A percentile compares a stretch with the other conserved stretches of the same genome.
These are phyloP conservation scores for Notocelia uddmanniana DNA, from an alignment of 2,888 invertebrate species.

Conservation along the genomic window DNA sequence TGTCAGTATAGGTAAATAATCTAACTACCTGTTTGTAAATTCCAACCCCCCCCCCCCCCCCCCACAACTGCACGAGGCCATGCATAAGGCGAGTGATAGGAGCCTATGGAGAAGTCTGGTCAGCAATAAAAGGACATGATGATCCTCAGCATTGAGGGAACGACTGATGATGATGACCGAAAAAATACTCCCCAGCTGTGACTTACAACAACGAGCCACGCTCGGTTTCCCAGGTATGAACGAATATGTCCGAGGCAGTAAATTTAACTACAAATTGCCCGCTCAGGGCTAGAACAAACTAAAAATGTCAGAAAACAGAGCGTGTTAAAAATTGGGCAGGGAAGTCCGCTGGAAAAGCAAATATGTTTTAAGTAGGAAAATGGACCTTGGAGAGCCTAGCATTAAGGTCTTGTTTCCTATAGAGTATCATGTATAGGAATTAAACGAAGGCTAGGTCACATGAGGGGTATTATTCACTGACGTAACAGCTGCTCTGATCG, in stretches of 20 bases:
- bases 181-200: no score
- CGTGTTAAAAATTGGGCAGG: conserved; percentile 23
- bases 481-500: neutral
- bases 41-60: no score
- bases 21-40: no score
- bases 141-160: no score
- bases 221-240: no score
- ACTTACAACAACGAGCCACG: no score
- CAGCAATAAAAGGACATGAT: no score
- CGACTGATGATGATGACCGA: no score
- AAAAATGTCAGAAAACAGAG: conserved; percentile 17
- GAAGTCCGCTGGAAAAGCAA: neutral
- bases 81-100: no score
- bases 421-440: neutral
- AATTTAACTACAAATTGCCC: conserved; percentile 21
- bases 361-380: neutral
- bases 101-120: no score
- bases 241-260: neutral
- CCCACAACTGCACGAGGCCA: no score
- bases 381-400: neutral
- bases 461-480: conserved; percentile 1
- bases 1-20: no score
- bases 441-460: conserved; percentile 9
- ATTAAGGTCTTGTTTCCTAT: neutral
- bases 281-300: neutral